Conservation (phyloP, 2,797 vertebrate genomes). For the Acipenser transmontanus region DNA sequence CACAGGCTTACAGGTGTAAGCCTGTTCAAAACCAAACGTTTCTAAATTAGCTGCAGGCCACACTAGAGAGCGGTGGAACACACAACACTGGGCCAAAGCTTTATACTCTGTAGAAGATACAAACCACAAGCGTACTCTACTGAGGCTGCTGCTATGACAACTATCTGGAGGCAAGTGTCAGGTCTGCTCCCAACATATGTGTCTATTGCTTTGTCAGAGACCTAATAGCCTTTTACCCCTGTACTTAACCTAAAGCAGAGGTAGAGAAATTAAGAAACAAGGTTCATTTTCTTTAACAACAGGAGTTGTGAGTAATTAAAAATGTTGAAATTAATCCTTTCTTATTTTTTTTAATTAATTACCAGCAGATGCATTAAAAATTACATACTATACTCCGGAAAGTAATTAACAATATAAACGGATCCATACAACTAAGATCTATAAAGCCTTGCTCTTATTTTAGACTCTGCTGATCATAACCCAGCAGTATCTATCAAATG, state of each 20-base stretch:
- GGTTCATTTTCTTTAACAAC: conserved; percentile 4
- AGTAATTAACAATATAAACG: too few relatives aligned
- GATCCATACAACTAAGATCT: too few relatives aligned
- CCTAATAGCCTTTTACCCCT: conserved; percentile 41
- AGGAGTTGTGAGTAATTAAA: background rate
- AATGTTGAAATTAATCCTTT: too few relatives aligned
- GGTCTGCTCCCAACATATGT: conserved; percentile 46
- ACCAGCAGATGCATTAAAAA: too few relatives aligned
- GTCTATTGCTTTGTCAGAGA: conserved; percentile 52
- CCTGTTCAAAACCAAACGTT: conserved; percentile 18
- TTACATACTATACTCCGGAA: too few relatives aligned
- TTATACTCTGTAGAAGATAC: conserved; percentile 11
- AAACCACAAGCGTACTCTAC: conserved; percentile 32
- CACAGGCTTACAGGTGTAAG: conserved; percentile 19
- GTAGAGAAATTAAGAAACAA: conserved; percentile 17
- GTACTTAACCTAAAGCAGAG: conserved; percentile 33
- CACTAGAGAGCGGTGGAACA: conserved; percentile 9
- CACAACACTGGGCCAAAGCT: background rate
- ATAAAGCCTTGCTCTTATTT: too few relatives aligned
- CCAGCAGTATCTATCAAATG: too few relatives aligned
- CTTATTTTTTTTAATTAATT: too few relatives aligned
- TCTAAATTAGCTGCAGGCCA: conserved; percentile 20
- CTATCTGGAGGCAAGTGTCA: conserved; percentile 54
- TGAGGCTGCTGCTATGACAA: conserved; percentile 63
- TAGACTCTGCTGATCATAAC: too few relatives aligned